Percentiles rank a stretch among this genome's conserved stretches.
Conservation (phyloP, 2,113 vertebrate species). For the Eulacestoma nigropectus region DNA sequence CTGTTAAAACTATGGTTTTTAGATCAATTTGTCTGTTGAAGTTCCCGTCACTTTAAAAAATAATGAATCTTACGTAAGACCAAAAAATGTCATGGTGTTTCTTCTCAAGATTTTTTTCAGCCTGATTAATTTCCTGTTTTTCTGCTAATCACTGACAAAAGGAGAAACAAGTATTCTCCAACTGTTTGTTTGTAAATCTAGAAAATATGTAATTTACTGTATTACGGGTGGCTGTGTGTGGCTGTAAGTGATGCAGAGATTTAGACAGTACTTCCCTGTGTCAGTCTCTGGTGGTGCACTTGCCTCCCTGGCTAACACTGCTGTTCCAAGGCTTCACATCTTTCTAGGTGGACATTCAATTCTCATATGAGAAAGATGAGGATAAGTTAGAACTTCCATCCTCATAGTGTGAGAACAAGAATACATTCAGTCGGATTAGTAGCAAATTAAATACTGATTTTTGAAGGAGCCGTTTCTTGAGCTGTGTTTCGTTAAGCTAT, state of each 20-base stretch:
- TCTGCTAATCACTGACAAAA: slow-evolving; percentile 38
- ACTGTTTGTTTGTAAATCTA: background rate
- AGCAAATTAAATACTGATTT: background rate
- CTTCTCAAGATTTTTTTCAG: slow-evolving; percentile 44
- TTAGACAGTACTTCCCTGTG: background rate
- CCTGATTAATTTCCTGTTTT: slow-evolving; percentile 61
- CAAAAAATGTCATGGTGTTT: slow-evolving; percentile 6
- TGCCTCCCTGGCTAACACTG: background rate
- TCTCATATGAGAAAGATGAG: background rate
- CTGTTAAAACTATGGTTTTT: background rate
- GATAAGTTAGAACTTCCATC: background rate
- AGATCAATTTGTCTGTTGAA: background rate
- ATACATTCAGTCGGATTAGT: background rate
- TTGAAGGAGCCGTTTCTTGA: background rate
- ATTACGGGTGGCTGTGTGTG: background rate
- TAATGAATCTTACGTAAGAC: background rate
- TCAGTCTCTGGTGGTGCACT: background rate
- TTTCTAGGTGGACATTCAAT: background rate
- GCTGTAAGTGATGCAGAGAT: background rate
- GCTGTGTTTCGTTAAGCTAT: background rate
- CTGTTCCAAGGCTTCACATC: background rate
- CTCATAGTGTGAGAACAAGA: background rate
- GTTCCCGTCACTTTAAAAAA: background rate
- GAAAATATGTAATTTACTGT: background rate
- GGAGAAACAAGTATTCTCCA: slow-evolving; percentile 18